These are phyloP conservation scores for Silurus glanis DNA, from an alignment of 2,113 vertebrate genomes.

Conservation along the genomic window DNA sequence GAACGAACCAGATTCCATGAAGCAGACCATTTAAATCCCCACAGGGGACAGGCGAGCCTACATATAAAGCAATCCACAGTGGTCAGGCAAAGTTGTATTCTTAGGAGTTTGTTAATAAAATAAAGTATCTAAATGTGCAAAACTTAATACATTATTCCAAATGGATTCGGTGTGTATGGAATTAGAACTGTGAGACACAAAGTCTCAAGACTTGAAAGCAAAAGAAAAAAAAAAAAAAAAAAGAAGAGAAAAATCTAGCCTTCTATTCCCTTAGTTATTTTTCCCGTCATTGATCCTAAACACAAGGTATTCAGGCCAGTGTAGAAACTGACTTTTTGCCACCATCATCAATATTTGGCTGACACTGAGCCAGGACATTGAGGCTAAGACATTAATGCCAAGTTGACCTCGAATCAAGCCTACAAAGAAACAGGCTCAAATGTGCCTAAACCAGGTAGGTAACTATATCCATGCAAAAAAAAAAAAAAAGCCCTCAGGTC, in stretches of 20 bases:
- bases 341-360: background rate
- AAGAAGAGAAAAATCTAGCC: conserved; percentile 30
- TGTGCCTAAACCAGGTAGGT: conserved; percentile 2
- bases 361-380: background rate
- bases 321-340: conserved; percentile 3
- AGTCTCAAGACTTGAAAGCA: background rate
- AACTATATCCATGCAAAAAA: background rate
- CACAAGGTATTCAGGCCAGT: background rate
- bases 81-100: background rate
- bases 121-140: background rate
- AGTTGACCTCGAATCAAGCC: background rate
- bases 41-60: conserved; percentile 15
- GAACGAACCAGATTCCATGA: background rate
- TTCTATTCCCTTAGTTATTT: conserved; percentile 13
- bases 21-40: background rate
- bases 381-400: background rate
- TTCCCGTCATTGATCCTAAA: background rate
- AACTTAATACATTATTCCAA: background rate
- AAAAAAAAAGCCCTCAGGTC: conserved; percentile 3
- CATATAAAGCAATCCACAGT: conserved; percentile 14
- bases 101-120: background rate
- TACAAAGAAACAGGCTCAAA: conserved; percentile 16
- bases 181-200: background rate
- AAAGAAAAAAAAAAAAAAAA: background rate
- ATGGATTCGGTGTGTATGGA: background rate